Evolutionary conservation across 92 coral and sea anemone species (phyloP).

Genomic region (Porites divaricata): DNA sequence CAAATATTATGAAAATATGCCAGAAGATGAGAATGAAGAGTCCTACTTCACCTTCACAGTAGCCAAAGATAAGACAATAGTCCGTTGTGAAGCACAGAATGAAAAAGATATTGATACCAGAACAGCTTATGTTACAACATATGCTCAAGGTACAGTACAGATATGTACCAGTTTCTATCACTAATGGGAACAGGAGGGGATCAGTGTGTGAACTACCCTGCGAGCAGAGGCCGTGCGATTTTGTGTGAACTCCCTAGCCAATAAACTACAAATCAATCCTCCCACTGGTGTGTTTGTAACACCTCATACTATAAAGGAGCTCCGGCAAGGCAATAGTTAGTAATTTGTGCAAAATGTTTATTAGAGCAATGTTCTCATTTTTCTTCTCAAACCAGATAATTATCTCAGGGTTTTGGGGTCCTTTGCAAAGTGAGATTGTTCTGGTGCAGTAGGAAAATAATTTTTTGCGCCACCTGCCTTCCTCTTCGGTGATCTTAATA

Average conservation of each 20-base stretch:
- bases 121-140: slow-evolving; percentile 44
- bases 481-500: no score
- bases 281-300: no score
- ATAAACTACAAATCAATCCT: no score
- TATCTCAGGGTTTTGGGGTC: no score
- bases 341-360: not conserved
- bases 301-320: slow-evolving; percentile 40
- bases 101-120: slow-evolving; percentile 56
- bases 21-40: slow-evolving; percentile 37
- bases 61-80: slow-evolving; percentile 51
- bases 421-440: no score
- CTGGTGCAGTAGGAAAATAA: no score
- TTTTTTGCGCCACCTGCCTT: no score
- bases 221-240: no score
- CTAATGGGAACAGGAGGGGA: no score
- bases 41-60: slow-evolving; percentile 49
- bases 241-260: no score
- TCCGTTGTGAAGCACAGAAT: slow-evolving; percentile 84
- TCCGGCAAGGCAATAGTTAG: slow-evolving; percentile 89
- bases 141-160: slow-evolving; percentile 9
- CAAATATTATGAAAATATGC: slow-evolving; percentile 27
- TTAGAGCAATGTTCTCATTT: not conserved
- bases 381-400: no score
- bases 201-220: no score
- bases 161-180: not conserved